Evolutionary conservation across 2,888 invertebrate genomes (phyloP).

Genomic region (Timema cristinae): DNA sequence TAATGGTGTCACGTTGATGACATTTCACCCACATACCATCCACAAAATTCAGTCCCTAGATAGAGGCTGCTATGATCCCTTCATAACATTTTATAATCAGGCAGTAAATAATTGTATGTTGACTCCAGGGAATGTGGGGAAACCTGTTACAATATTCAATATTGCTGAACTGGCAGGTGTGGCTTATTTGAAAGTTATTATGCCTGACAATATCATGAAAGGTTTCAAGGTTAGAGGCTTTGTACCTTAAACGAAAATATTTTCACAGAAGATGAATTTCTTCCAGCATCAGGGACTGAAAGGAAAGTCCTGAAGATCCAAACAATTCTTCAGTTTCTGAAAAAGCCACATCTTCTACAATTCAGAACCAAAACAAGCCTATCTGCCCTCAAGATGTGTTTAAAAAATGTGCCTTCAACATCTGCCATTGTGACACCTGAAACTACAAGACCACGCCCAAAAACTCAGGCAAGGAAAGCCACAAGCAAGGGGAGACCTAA

Average conservation of each 20-base stretch:
- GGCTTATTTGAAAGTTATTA: background rate
- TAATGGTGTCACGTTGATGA: conserved; percentile 7
- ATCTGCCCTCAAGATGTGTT: too few species aligned
- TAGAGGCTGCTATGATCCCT: too few species aligned
- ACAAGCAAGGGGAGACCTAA: too few species aligned
- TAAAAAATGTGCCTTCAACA: too few species aligned
- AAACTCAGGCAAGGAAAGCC: too few species aligned
- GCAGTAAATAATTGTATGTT: conserved; percentile 13
- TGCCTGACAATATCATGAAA: background rate
- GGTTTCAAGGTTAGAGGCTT: background rate
- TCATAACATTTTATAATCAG: too few species aligned
- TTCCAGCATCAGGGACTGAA: conserved; percentile 1
- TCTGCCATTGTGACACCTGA: too few species aligned
- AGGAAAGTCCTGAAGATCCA: background rate
- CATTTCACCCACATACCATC: background rate
- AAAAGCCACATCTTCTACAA: too few species aligned
- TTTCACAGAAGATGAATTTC: background rate
- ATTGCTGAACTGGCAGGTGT: background rate
- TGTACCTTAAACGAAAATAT: background rate
- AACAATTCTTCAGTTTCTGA: background rate
- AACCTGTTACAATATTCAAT: background rate
- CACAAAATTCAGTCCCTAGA: conserved; percentile 4
- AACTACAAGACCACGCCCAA: too few species aligned
- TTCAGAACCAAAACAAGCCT: background rate
- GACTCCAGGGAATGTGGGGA: background rate